A percentile compares a stretch with the other conserved stretches of the same genome.
Conservation (phyloP, 2,888 invertebrate genomes). For the Acleris holmiana region DNA sequence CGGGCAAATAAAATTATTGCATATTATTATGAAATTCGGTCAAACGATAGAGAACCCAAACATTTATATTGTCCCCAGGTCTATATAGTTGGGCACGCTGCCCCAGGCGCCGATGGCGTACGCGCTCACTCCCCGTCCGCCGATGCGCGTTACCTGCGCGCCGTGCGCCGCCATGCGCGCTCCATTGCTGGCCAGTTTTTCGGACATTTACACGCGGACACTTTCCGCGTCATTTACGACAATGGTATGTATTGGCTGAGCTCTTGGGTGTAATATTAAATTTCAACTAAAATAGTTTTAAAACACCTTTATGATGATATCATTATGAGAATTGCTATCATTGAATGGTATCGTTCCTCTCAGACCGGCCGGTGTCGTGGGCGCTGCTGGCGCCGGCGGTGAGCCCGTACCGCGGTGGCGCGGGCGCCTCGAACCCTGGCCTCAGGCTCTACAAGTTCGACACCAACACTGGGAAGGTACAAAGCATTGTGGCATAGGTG, state of each 20-base stretch:
- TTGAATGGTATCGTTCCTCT: constrained; percentile 30
- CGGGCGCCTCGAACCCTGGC: constrained; percentile 94
- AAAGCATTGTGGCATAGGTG: no score
- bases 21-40: no score
- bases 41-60: no score
- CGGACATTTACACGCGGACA: constrained; percentile 96
- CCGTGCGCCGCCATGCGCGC: constrained; percentile 90
- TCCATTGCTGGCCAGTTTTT: constrained; percentile 96
- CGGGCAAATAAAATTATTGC: no score
- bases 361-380: constrained; percentile 94
- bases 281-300: no score
- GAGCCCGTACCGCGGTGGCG: constrained; percentile 91
- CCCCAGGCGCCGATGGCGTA: constrained; percentile 95
- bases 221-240: constrained; percentile 93
- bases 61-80: constrained; percentile 84
- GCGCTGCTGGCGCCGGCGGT: constrained; percentile 95
- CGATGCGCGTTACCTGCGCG: constrained; percentile 89
- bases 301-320: no score
- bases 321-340: no score
- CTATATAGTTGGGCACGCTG: constrained; percentile 95
- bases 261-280: no score
- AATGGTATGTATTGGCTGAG: constrained; percentile 81
- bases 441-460: constrained; percentile 95
- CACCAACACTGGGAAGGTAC: constrained; percentile 93
- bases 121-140: constrained; percentile 88